Evolutionary conservation across 2,888 invertebrate genomes (phyloP), one percentile per base, ranked within the genome.

Genomic region (Mesodorylaimus sp.): DNA sequence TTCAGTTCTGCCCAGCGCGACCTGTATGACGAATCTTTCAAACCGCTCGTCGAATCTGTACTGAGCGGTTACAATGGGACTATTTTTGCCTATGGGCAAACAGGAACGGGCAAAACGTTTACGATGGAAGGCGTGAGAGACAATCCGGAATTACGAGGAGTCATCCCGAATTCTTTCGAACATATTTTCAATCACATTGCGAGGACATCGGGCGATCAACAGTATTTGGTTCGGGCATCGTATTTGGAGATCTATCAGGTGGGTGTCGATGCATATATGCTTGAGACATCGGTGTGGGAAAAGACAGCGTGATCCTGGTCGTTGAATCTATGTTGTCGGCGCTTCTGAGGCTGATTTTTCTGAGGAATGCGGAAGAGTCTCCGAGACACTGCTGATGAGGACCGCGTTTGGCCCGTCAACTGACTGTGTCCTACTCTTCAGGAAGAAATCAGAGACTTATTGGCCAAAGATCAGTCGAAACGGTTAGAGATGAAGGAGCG

Each of bases 61-160:
- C 75, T 97, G 54, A 83, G 86, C 65, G 97, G 97, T 1, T 99
- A 93, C 71, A 97, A 97, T 71, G 93, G 95, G 16, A 97, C 95
- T 60, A 91, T 97, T 58, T 95, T 97, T 74, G 97, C 95, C 1
- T 97, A 97, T 69, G 97, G 95, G 0, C 97, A 97, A 73, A 97
- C 97, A 0, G 95, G 95, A 54, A 93, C 95, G 1, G 95, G 93
- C 47, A 78, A 79, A 65, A 79, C 78, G 5, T 76, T 71, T 60
- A 78, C 78, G 7, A 79, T 79, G 78, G 77, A 78, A 68, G 78
- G 77, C 23, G 69, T 75, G 21, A 71, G 76, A 49, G 74, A 73
- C 38, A 75, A 78, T 57, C 70, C 75, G n/a, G 79, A 80, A n/a
- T 61, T 74, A 41, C 75, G 79, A 62, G 93, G 93, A 50, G 79